These are phyloP conservation scores for Aplocera efformata DNA, from an alignment of 2,888 invertebrate genomes.

Conservation along the genomic window DNA sequence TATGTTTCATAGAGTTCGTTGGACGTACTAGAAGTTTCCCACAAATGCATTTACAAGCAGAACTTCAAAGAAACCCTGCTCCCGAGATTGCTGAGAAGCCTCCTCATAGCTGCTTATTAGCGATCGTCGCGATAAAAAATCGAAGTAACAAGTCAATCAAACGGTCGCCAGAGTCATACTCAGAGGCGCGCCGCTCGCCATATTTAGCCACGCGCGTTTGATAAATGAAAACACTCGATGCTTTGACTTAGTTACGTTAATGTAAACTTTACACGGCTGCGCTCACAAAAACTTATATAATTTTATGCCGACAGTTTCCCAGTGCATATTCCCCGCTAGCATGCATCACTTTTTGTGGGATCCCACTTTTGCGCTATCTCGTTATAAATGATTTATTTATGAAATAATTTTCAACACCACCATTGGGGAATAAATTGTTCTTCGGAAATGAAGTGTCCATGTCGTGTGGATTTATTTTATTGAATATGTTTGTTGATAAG, in stretches of 20 bases:
- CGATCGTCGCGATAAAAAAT: constrained; percentile 15
- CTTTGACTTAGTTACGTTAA: constrained; percentile 27
- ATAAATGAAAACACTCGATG: constrained; percentile 39
- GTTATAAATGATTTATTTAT: constrained; percentile 32
- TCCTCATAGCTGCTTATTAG: constrained; percentile 15
- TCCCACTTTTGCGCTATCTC: constrained; percentile 22
- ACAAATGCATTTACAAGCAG: no score
- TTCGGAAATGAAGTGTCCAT: neutral
- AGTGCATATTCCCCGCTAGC: constrained; percentile 18
- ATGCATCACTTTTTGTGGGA: constrained; percentile 20
- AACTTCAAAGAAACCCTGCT: no score
- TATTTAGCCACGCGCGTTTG: constrained; percentile 45
- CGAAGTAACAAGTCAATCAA: constrained; percentile 67
- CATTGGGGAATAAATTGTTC: constrained; percentile 7
- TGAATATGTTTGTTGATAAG: neutral
- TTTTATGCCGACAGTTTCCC: constrained; percentile 23
- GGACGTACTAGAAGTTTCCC: no score
- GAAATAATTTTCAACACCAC: constrained; percentile 22
- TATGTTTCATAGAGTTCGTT: no score
- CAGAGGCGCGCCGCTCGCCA: constrained; percentile 55
- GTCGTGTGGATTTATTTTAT: constrained; percentile 3
- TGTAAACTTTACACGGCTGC: constrained; percentile 18
- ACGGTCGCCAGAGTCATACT: constrained; percentile 48
- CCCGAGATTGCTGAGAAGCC: no score
- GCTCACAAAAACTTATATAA: constrained; percentile 24